These are phyloP conservation scores for Paraescarpia echinospica DNA, from an alignment of 1,140 invertebrate species.

Conservation along the genomic window DNA sequence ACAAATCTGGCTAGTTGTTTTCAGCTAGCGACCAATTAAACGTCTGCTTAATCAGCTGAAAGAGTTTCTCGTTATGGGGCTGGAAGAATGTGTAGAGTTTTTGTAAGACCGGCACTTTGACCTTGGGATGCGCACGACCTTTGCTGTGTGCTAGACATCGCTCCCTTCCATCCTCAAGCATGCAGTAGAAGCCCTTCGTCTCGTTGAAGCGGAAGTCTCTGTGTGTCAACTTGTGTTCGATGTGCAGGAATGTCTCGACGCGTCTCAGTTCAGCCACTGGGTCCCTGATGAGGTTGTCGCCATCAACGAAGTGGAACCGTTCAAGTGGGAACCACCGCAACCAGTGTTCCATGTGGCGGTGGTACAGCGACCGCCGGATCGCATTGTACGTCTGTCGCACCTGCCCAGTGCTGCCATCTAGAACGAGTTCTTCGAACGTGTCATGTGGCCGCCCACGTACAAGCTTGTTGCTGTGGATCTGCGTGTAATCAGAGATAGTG, in stretches of 20 bases:
- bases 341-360: conserved; percentile 53
- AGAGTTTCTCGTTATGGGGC: conserved; percentile 72
- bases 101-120: conserved; percentile 72
- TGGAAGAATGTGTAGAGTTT: conserved; percentile 83
- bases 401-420: conserved; percentile 39
- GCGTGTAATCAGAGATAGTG: conserved; percentile 89
- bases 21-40: conserved; percentile 46
- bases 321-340: conserved; percentile 44
- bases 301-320: conserved; percentile 54
- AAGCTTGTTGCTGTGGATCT: conserved; percentile 52
- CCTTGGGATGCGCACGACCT: conserved; percentile 83
- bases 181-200: conserved; percentile 60
- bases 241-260: conserved; percentile 51
- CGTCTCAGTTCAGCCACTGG: conserved; percentile 47
- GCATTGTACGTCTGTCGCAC: conserved; percentile 59
- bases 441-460: conserved; percentile 32
- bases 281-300: conserved; percentile 48
- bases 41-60: conserved; percentile 43
- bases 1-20: neutral
- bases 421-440: conserved; percentile 45
- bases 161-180: conserved; percentile 34
- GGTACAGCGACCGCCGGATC: conserved; percentile 62
- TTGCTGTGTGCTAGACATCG: conserved; percentile 87
- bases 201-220: conserved; percentile 55
- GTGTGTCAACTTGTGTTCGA: conserved; percentile 43